phyloP scores from a whole-genome alignment of 2,888 invertebrate species.

The Drosophila austrosaltans region DNA sequence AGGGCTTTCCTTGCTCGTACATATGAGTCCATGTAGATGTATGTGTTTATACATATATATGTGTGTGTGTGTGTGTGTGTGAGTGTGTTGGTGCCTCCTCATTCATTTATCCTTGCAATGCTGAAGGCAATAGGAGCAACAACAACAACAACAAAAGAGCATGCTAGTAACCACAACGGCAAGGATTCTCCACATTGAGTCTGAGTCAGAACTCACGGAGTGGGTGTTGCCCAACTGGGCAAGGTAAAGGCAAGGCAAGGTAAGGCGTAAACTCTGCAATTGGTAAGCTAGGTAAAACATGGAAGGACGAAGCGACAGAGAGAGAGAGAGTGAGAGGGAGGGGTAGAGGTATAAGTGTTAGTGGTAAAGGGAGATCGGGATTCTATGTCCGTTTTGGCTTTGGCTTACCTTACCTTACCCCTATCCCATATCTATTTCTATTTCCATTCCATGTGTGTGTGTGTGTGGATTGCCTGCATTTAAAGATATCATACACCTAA shows the following conservation, averaged over 20 bases:
- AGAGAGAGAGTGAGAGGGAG: conserved; percentile 30
- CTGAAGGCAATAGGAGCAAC: conserved; percentile 61
- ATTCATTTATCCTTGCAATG: conserved; percentile 78
- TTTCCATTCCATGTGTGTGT: conserved; percentile 17
- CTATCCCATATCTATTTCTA: conserved; percentile 28
- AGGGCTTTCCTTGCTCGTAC: conserved; percentile 26
- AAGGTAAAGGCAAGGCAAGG: conserved; percentile 32
- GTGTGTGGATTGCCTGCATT: conserved; percentile 66
- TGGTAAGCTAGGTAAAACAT: conserved; percentile 26
- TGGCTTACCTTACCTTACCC: conserved; percentile 46
- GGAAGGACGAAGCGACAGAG: conserved; percentile 29
- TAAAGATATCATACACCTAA: conserved; percentile 79
- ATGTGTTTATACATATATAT: conserved; percentile 46
- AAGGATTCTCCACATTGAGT: conserved; percentile 54
- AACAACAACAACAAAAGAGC: conserved; percentile 70
- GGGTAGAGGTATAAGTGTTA: background rate
- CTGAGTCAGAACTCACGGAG: conserved; percentile 18
- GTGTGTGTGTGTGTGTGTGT: conserved; percentile 35
- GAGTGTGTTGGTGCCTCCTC: conserved; percentile 65
- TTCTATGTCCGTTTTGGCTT: conserved; percentile 70
- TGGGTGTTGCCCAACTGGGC: conserved; percentile 20
- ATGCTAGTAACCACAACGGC: conserved; percentile 69
- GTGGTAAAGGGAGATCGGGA: conserved; percentile 36
- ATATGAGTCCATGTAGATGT: conserved; percentile 30
- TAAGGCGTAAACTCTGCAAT: conserved; percentile 50